Conservation (phyloP, 1,140 invertebrate species). For the Druon quercuslanigerum region DNA sequence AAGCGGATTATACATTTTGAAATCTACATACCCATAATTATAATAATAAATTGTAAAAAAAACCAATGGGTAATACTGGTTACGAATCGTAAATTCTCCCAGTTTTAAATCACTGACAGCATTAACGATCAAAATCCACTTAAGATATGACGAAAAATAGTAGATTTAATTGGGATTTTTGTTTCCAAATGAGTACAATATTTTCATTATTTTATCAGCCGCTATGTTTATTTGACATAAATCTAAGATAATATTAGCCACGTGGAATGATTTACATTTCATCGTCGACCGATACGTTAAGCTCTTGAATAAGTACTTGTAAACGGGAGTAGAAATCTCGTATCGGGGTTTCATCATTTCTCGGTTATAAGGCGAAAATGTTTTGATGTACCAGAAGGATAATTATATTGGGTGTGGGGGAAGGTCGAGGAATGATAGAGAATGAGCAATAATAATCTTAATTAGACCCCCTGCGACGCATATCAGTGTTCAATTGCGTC, state of each 20-base stretch:
- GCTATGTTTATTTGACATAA: conserved; percentile 2
- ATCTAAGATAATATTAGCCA: neutral
- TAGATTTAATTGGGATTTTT: too few relatives aligned
- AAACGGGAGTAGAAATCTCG: neutral
- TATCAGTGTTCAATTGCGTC: conserved; percentile 55
- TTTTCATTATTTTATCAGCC: neutral
- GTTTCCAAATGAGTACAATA: too few relatives aligned
- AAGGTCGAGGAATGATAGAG: conserved; percentile 38
- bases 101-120: too few relatives aligned
- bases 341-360: neutral
- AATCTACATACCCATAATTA: too few relatives aligned
- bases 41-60: too few relatives aligned
- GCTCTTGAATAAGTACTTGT: neutral
- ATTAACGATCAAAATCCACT: too few relatives aligned
- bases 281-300: neutral
- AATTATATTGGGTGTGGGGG: conserved; percentile 1
- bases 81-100: too few relatives aligned
- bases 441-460: conserved; percentile 40
- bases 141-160: too few relatives aligned
- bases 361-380: neutral
- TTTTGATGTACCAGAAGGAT: conserved; percentile 7
- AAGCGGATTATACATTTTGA: too few relatives aligned
- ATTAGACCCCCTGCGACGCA: conserved; percentile 58
- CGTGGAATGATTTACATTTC: neutral
- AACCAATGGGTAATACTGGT: too few relatives aligned